Percentiles rank a stretch among this genome's conserved stretches.
Conservation (phyloP, 37 sponge, comb jelly and placozoan species). For the Halichondria panicea region DNA sequence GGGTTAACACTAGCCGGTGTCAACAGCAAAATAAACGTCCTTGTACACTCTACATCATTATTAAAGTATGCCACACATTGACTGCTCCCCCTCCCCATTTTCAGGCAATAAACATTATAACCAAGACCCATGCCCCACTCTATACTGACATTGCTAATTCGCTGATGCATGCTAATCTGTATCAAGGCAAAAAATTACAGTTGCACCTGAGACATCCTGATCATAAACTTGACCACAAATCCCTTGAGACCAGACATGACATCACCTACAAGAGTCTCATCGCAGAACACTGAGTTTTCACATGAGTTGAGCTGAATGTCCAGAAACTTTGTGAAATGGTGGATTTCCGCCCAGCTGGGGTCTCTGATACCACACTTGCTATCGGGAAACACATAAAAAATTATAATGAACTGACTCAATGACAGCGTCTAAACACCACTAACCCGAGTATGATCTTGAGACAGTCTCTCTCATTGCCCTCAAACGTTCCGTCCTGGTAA, state of each 20-base stretch:
- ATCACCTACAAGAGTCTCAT: conserved; percentile 54
- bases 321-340: conserved; percentile 84
- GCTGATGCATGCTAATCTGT: too few relatives aligned
- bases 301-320: conserved; percentile 73
- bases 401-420: neutral
- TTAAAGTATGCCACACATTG: too few relatives aligned
- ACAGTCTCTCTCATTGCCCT: conserved; percentile 31
- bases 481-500: conserved; percentile 16
- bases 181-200: too few relatives aligned
- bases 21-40: too few relatives aligned
- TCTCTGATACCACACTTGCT: conserved; percentile 63
- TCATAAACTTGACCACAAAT: conserved; percentile 92
- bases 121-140: too few relatives aligned
- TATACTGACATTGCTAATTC: too few relatives aligned
- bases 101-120: too few relatives aligned
- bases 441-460: conserved; percentile 48
- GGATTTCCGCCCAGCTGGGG: conserved; percentile 87
- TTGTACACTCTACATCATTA: too few relatives aligned
- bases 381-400: neutral
- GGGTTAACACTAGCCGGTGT: too few relatives aligned
- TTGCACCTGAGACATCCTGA: conserved; percentile 80
- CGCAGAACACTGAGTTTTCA: conserved; percentile 68
- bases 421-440: neutral
- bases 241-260: conserved; percentile 38
- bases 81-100: too few relatives aligned